Base-by-base conservation (phyloP, 1,140 invertebrate species). In the Achroia grisella region DNA sequence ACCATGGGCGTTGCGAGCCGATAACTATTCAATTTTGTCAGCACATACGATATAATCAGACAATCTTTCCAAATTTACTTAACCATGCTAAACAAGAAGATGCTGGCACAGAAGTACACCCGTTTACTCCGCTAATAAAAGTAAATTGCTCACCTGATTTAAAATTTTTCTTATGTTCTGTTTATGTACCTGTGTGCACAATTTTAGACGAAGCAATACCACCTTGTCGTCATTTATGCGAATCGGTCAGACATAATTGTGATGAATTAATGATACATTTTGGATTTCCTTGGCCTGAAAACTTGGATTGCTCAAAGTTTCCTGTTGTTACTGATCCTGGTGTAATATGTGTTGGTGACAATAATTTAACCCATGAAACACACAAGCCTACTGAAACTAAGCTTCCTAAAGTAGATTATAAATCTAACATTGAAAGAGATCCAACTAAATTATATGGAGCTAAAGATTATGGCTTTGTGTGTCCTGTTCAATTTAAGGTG, bases 181-280 rank as follows among this genome's bases (percentile, higher is more conserved):
- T 99, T 39, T 99, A 97, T 80, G 95, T 94, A 4, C 98, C 98
- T 0, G 93, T 99, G 0, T 99, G 98, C 73, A 98, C 96, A 0
- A 95, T 98, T 39, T 78, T 99, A 44, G 95, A 97, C 17, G 86
- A 89, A 51, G 92, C 97, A 0, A 91, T 99, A 51, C 97, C 96
- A 1, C 97, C 98, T 0, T 99, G 98, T 73, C 88, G 94, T 29
- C 93, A 94, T 13, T 88, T 99, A 3, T 99, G 97, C 79, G 88
- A 96, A 57, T 95, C 95, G 11, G 96, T 95, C 0, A 90, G 92
- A 60, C 87, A 88, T 10, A 95, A 97, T 8, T 99, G 98, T 81
- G 97, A 98, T 72, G 87, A 87, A 3, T 85, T 98, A 4, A 98
- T 99, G 95, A 93, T 91, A 47, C 92, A 92, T 43, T 99, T 98